These are phyloP conservation scores for Cybosia mesomella DNA, from an alignment of 2,888 invertebrate species.

Conservation along the genomic window DNA sequence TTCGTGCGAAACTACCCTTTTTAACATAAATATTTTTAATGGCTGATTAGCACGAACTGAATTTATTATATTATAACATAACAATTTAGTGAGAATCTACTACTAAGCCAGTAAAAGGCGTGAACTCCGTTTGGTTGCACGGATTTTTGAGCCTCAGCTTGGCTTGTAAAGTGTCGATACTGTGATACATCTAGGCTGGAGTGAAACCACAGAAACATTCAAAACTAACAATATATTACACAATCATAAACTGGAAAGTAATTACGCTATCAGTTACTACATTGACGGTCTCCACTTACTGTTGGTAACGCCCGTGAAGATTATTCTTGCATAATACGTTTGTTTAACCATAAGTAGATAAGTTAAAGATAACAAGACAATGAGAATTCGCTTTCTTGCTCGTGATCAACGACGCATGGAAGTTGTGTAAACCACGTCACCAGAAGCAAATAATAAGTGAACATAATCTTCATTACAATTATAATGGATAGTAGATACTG, in stretches of 20 bases:
- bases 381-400: conserved; percentile 64
- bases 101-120: no score
- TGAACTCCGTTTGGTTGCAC: no score
- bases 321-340: conserved; percentile 43
- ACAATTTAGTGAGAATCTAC: no score
- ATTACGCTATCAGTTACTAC: conserved; percentile 12
- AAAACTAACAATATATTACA: conserved; percentile 12
- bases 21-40: no score
- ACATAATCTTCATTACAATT: conserved; percentile 42
- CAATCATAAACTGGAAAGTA: conserved; percentile 29
- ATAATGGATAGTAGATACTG: conserved; percentile 23
- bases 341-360: conserved; percentile 42
- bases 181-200: neutral
- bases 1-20: no score
- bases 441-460: conserved; percentile 44
- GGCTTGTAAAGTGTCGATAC: neutral
- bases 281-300: conserved; percentile 20
- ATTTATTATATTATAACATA: no score
- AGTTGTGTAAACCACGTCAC: conserved; percentile 62
- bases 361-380: conserved; percentile 48
- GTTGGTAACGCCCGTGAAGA: conserved; percentile 27
- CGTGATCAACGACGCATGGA: conserved; percentile 60
- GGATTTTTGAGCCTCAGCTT: neutral
- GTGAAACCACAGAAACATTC: neutral
- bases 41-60: no score